A percentile compares a stretch with the other conserved stretches of the same genome.
Conservation (phyloP, 1,140 invertebrate species). For the Aphaenogaster rudis region DNA sequence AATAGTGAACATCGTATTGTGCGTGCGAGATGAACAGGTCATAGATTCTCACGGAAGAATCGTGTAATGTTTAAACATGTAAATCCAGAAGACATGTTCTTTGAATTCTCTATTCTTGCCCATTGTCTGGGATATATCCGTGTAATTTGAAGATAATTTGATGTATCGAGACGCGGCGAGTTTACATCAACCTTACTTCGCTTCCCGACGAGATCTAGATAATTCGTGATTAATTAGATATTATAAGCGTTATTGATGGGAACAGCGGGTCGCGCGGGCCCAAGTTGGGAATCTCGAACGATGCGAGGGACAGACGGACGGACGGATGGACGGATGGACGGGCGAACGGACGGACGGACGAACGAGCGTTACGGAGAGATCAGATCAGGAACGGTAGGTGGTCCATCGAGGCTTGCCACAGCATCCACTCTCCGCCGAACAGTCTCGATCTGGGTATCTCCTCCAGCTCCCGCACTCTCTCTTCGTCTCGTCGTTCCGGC, state of each 20-base stretch:
- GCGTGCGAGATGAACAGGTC: neutral
- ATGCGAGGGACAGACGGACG: conserved; percentile 69
- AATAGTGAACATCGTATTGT: neutral
- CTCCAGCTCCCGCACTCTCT: conserved; percentile 43
- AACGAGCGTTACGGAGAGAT: conserved; percentile 84
- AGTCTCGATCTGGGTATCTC: conserved; percentile 66
- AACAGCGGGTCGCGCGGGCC: conserved; percentile 77
- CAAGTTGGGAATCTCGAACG: conserved; percentile 62
- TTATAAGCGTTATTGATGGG: conserved; percentile 86
- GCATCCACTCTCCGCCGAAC: conserved; percentile 70
- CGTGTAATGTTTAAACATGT: neutral
- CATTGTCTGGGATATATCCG: conserved; percentile 40
- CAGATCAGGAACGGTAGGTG: conserved; percentile 86
- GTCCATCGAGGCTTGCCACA: conserved; percentile 82
- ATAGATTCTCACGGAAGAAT: conserved; percentile 18
- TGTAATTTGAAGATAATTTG: conserved; percentile 38
- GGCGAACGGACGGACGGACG: conserved; percentile 79
- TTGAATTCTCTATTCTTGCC: neutral
- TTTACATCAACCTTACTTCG: conserved; percentile 28
- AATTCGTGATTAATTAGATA: conserved; percentile 87
- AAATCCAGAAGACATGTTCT: neutral
- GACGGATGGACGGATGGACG: conserved; percentile 72
- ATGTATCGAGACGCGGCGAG: neutral
- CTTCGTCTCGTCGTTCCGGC: conserved; percentile 30
- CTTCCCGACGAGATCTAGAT: conserved; percentile 82